phyloP scores from a whole-genome alignment of 2,113 vertebrate genomes.

The Pavo muticus region DNA sequence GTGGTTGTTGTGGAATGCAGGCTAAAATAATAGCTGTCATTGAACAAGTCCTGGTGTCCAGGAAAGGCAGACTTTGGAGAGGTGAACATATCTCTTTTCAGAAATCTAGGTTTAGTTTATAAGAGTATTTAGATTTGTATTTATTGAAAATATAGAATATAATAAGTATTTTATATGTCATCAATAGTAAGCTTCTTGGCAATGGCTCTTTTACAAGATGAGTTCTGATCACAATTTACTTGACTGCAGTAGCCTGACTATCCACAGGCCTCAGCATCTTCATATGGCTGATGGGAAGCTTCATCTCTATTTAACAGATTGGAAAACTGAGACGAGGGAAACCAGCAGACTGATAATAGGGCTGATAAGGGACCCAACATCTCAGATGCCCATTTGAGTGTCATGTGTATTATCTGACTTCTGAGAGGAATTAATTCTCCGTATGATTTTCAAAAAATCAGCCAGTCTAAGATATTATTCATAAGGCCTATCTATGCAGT shows the following conservation, averaged over 20 bases:
- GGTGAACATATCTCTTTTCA: not conserved
- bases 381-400: not conserved
- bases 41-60: not conserved
- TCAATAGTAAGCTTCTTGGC: not conserved
- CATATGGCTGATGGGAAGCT: not conserved
- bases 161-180: not conserved
- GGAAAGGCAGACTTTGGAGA: not conserved
- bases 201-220: not conserved
- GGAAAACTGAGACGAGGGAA: not conserved
- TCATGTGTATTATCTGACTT: not conserved
- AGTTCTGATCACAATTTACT: not conserved
- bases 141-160: not conserved
- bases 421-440: not conserved
- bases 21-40: not conserved
- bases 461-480: not conserved
- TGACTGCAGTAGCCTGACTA: not conserved
- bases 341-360: not conserved
- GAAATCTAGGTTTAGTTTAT: not conserved
- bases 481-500: not conserved
- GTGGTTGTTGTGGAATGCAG: not conserved
- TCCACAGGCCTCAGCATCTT: not conserved
- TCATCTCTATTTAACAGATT: not conserved
- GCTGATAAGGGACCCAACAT: not conserved
- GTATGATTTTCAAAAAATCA: not conserved
- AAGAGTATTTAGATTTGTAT: not conserved